Evolutionary conservation across 2,888 invertebrate genomes (phyloP), one percentile per base, ranked within the genome.

Genomic region (Isoperla grammatica): DNA sequence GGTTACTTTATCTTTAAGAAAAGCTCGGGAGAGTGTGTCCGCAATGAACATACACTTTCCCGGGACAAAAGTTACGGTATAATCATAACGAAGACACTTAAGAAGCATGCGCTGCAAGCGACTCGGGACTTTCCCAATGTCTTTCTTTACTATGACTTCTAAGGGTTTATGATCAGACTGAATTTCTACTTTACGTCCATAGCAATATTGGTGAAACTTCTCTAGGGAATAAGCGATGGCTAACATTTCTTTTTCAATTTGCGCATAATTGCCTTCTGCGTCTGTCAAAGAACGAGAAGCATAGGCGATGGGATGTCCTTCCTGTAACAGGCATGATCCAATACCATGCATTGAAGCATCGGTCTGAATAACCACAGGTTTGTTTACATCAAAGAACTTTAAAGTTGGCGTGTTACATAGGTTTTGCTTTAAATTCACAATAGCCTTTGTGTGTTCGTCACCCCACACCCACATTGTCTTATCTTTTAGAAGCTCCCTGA

Each of bases 101-200:
- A 40, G 45, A 5, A 19, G 13, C 54, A 54, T 54, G n/a, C 54
- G 11, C 15, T 54, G 54, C 20, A 54, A 39, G 9, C 54, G 15
- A 17, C 40, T 17, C 12, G 54, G 42, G 13, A 43, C 45, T 39
- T 43, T 56, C 6, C 13, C 11, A 4, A 56, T 20, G 5, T 43
- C 56, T 22, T 43, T 56, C 20, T 43, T 56, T 20, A 56, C 22
- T 20, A 49, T 49, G 15, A 49, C 23, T 15, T 49, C 56, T 13
- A 56, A 13, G n/a, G 56, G 56, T 20, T 56, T 56, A 23, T 56
- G 56, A 43, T 56, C 56, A 12, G 40, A 22, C 20, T 40, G 20
- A 3, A 56, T 23, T 5, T 13, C 15, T 23, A 40, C 42, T 11
- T 11, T 17, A n/a, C 20, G 17, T 9, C 20, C 19, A 19, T 56